Evolutionary conservation across 2,113 vertebrate genomes (phyloP), one percentile per base, ranked within the genome.

Genomic region (Actinemys pallida): DNA sequence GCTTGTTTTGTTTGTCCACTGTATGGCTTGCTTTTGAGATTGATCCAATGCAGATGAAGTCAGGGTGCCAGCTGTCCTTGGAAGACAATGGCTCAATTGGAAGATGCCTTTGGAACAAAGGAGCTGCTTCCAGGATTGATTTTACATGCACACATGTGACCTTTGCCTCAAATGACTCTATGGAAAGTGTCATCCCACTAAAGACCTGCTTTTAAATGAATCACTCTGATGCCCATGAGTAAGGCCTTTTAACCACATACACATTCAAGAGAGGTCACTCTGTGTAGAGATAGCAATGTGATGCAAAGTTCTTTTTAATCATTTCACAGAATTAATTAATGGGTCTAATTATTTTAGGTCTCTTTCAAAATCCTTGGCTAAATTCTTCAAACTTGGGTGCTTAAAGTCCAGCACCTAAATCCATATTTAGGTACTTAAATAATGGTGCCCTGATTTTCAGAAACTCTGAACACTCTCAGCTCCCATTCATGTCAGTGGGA

Each of bases 21-120:
- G 10, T 91, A 83, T 88, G 65, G 62, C 85, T 97, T 91, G 90
- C 81, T 90, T 90, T 78, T 53, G 93, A 83, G 94, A 75, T 87
- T 56, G 56, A 53, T 6, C 96, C 97, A 89, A 96, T 81, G 59
- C 1, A 89, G 96, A 97, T 98, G 96, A 97, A 97, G 97, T 97
- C 97, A 98, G 97, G 97, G 98, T 97, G 91, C 97, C 98, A 98
- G 98, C 98, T 98, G 98, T 96, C 93, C 97, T 80, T 50, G 89
- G 92, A 50, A 97, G 91, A 98, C 98, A 98, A 98, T 98, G 96
- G 97, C 93, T 97, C 97, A 96, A 96, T 98, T 98, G 98, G 97
- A 95, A 97, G 95, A 97, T 93, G 84, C 94, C 98, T 96, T 95
- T 75, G 92, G 96, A 97, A 98, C 97, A 98, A 98, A 96, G 94